Evolutionary conservation across 2,888 invertebrate species (phyloP), one percentile per base, ranked within the genome.

Genomic region (Leptinotarsa juncta): DNA sequence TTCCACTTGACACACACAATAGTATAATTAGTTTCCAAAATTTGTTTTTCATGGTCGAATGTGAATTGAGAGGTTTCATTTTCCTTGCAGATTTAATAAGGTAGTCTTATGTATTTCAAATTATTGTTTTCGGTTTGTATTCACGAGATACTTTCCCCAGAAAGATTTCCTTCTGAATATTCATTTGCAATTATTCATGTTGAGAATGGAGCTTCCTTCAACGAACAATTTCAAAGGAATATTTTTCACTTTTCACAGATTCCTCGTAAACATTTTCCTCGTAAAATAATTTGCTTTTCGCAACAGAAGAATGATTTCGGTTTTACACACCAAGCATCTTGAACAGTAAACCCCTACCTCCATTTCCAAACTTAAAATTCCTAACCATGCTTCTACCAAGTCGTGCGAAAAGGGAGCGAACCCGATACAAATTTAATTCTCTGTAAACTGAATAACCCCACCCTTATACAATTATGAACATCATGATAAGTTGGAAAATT

Each of bases 401-500:
- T 16, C 57, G 57, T 26, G 57, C 23, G 57, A 57, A 23, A 23
- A 4, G 32, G 16, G n/a, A 32, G 62, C 4, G 32, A 57, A 42
- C 42, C 50, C 67, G 15, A 68, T 55, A 55, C 32, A 53, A 68
- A 68, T 68, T 67, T 67, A 51, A 67, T 67, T 49, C 49, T 26
- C 50, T 67, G 67, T 51, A 67, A 67, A 67, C 48, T 67, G 67
- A 67, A 67, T 50, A 15, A 50, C 49, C 50, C 67, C 23, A 50
- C 67, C 4, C 49, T 57, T 20, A 67, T 51, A 51, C 67, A 67
- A 67, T 67, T 53, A 67, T 53, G 53, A 26, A 51, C 67, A 67
- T n/a, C 51, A 42, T 55, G 68, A 68, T 68, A 55, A 68, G 68
- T 68, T 67, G 26, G 16, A 51, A 51, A 67, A 67, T 32, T 67